Percentiles rank a stretch among this genome's conserved stretches.
These are phyloP conservation scores for Diploptera punctata DNA, from an alignment of 2,888 invertebrate species.

Conservation along the genomic window DNA sequence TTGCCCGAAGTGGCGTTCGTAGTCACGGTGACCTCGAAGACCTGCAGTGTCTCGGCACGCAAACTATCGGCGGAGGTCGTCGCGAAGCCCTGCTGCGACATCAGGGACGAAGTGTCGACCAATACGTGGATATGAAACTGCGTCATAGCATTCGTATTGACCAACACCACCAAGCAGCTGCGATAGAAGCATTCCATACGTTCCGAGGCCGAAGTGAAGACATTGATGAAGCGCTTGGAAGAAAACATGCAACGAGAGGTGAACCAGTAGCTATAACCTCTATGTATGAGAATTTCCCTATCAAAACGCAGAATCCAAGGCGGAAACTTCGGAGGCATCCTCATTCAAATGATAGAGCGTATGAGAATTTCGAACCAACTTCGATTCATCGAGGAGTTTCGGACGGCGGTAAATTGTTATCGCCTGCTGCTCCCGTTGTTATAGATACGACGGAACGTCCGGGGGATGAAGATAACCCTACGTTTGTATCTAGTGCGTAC, in stretches of 20 bases:
- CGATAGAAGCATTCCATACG: conserved; percentile 12
- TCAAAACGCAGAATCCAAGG: conserved; percentile 75
- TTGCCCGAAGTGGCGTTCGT: conserved; percentile 70
- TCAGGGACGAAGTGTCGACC: conserved; percentile 77
- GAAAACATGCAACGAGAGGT: conserved; percentile 52
- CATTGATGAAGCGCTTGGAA: conserved; percentile 58
- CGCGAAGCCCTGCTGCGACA: conserved; percentile 55
- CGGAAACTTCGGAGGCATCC: conserved; percentile 66
- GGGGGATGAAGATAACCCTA: conserved; percentile 50
- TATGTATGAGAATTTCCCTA: conserved; percentile 73
- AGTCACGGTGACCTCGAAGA: conserved; percentile 77
- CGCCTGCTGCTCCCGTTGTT: not conserved
- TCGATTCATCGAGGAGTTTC: conserved; percentile 43
- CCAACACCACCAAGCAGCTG: not conserved
- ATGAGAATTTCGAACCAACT: conserved; percentile 66
- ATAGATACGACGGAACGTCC: conserved; percentile 48
- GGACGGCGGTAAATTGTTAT: not conserved
- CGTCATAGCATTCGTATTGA: conserved; percentile 14
- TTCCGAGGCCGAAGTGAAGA: conserved; percentile 50
- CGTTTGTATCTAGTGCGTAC: conserved; percentile 62
- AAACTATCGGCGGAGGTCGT: conserved; percentile 51
- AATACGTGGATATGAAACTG: conserved; percentile 71
- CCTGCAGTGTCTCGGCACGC: conserved; percentile 51
- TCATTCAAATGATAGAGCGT: conserved; percentile 58
- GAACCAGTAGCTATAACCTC: conserved; percentile 78